Percentiles rank a stretch among this genome's conserved stretches.
Conservation (phyloP, 2,888 invertebrate species). For the Pemphredon lugubris region DNA sequence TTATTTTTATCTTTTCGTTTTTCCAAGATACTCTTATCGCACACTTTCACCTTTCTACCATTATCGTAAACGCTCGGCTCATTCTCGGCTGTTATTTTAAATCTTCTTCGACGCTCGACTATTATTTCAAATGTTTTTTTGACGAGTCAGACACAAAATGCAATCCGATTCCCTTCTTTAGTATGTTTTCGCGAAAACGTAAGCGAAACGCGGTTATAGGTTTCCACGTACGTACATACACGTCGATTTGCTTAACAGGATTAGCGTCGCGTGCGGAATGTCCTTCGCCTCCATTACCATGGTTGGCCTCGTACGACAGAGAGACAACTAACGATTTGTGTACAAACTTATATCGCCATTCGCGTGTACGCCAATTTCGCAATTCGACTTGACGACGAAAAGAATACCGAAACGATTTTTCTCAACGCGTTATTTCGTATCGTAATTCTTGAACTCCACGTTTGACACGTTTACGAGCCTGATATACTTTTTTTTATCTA, state of each 20-base stretch:
- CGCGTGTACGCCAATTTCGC: slow-evolving; percentile 12
- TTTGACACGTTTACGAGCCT: too few relatives aligned
- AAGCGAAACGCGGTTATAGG: slow-evolving; percentile 4
- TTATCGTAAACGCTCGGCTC: too few relatives aligned
- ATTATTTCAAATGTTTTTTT: too few relatives aligned
- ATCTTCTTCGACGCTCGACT: too few relatives aligned
- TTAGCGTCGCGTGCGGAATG: slow-evolving; percentile 17
- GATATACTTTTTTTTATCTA: too few relatives aligned
- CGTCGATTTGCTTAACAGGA: slow-evolving; percentile 29
- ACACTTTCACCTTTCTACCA: too few relatives aligned
- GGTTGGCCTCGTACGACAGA: slow-evolving; percentile 41
- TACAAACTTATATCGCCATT: slow-evolving; percentile 37
- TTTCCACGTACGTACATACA: slow-evolving; percentile 28
- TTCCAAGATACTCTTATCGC: too few relatives aligned
- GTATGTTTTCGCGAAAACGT: slow-evolving; percentile 9
- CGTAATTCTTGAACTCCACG: too few relatives aligned
- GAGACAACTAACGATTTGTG: slow-evolving; percentile 43
- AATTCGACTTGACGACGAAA: background rate
- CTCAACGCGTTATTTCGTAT: background rate
- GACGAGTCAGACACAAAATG: background rate
- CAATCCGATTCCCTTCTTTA: background rate
- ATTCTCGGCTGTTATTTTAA: too few relatives aligned
- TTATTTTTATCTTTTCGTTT: too few relatives aligned
- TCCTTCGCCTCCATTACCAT: slow-evolving; percentile 52
- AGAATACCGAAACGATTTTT: too few relatives aligned